phyloP scores from a whole-genome alignment of 1,140 invertebrate species.

The Drosophila orena region DNA sequence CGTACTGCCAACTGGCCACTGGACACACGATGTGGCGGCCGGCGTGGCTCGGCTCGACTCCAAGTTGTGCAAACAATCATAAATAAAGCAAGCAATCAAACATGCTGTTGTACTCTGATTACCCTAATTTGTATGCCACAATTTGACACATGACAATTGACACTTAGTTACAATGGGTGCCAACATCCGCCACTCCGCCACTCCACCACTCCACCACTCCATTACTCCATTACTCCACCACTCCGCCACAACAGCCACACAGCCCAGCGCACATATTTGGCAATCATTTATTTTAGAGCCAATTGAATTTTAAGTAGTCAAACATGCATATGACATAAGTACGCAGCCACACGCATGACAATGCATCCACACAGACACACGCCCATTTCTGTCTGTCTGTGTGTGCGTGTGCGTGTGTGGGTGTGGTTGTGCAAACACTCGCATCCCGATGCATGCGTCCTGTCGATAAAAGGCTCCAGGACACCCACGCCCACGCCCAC shows the following conservation, averaged over 20 bases:
- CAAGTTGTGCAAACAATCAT: constrained; percentile 60
- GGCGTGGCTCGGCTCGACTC: constrained; percentile 1
- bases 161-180: constrained; percentile 60
- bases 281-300: constrained; percentile 64
- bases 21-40: constrained; percentile 30
- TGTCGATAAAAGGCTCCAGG: constrained; percentile 35
- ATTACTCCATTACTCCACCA: not conserved
- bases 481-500: not conserved
- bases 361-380: not conserved
- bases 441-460: constrained; percentile 24
- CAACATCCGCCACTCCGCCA: constrained; percentile 12
- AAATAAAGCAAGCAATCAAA: constrained; percentile 70
- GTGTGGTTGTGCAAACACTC: constrained; percentile 8
- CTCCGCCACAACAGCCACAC: not conserved
- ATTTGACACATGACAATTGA: constrained; percentile 70
- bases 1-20: not conserved
- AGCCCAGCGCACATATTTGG: constrained; percentile 47
- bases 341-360: constrained; percentile 15
- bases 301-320: constrained; percentile 67
- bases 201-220: not conserved
- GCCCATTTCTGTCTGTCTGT: not conserved
- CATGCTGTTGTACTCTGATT: constrained; percentile 65
- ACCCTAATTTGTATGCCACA: constrained; percentile 68
- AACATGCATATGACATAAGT: constrained; percentile 60
- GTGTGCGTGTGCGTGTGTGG: too few relatives aligned